These are phyloP conservation scores for Lepus oiostolus DNA, from an alignment of 2,797 vertebrate species.

Conservation along the genomic window DNA sequence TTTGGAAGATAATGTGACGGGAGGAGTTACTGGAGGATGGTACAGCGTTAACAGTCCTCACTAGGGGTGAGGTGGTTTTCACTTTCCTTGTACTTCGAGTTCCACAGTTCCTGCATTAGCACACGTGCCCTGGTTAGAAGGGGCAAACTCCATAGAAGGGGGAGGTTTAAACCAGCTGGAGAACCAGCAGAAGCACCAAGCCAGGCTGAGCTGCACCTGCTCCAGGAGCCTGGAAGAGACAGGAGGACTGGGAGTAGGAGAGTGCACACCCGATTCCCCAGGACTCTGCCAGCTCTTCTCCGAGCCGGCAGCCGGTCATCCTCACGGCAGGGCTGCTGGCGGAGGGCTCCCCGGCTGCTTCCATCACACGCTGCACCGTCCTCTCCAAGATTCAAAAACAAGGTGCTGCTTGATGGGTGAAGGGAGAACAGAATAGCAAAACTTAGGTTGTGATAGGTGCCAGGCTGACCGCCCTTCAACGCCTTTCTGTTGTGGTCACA, in stretches of 20 bases:
- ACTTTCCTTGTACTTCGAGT: neutral
- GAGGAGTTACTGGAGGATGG: too few species aligned
- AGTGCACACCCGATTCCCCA: neutral
- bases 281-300: neutral
- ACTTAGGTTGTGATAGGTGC: neutral
- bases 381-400: neutral
- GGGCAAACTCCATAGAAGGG: neutral
- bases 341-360: neutral
- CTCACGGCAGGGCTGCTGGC: neutral
- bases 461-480: neutral
- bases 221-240: neutral
- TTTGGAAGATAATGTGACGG: neutral
- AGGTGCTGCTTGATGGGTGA: neutral
- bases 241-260: neutral
- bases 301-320: too few species aligned
- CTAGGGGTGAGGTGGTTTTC: neutral
- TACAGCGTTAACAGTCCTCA: too few species aligned
- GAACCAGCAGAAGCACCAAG: neutral
- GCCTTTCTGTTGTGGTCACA: neutral
- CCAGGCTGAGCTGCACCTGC: neutral
- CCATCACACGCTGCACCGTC: fast-evolving
- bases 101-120: neutral
- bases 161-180: neutral
- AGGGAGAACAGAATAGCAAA: neutral
- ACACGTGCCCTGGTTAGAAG: neutral